Base-by-base conservation (phyloP, 2,797 vertebrate genomes). In the Cynodonichthys magdalenae region DNA sequence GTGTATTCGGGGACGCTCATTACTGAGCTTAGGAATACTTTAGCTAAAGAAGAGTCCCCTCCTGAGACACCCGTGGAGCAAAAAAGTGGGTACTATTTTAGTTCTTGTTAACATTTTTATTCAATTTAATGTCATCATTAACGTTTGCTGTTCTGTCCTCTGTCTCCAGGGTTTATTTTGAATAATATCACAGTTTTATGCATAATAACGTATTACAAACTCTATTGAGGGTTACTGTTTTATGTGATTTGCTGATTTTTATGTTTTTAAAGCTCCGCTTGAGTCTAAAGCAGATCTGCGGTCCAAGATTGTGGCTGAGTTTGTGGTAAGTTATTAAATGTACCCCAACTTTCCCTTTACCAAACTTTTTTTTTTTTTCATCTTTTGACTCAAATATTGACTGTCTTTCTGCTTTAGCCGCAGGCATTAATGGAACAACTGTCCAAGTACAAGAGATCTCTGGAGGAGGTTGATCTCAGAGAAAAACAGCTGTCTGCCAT, bases 291-390 rank as follows among this genome's bases (percentile, higher is more conserved):
- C 95, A 15, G 96, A 94, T 64, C 84, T 98, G 18, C 95, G 93
- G 78, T 99, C 98, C 58, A 99, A 97, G 90, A 94, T 99, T 45
- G 96, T 99, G 18, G 97, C 97, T 0, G 98, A 99, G 85, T 99
- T 99, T 92, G 93, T 97, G 91, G 98, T 99, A 92, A 17, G 14
- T 63, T 27, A 18, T 27, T 45, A 19, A 58, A 19, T 54, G 14
- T 4, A n/a, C 1, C 28, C 3, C 1, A 3, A 4, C 18, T 59
- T 36, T 55, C 29, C 6, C 19, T 1, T 27, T 54, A 42, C 15
- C 6, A 56, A 49, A 53, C 2, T 1, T 41, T n/a, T 15, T 14
- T 24, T 24, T 24, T 24, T 24, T 24, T 24, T 24, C 34, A 49
- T 55, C 39, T 42, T 55, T 64, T 27, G 60, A 19, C 39, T 17